A percentile compares a stretch with the other conserved stretches of the same genome.
Evolutionary conservation across 2,797 vertebrate genomes (phyloP).

Genomic region (Hydrolagus colliei): DNA sequence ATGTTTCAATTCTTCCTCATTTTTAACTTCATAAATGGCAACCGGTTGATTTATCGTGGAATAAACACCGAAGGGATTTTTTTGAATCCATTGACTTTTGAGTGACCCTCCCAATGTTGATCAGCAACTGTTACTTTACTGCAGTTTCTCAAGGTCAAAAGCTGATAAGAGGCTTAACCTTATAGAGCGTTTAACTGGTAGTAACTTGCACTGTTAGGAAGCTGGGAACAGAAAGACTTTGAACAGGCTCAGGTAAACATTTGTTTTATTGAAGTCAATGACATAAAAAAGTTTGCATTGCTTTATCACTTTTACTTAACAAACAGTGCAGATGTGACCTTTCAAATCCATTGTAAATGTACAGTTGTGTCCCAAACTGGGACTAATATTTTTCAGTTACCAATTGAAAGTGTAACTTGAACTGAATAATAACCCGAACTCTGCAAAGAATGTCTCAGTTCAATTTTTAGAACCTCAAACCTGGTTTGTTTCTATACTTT

Average conservation of each 20-base stretch:
- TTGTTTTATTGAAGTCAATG: too few species aligned
- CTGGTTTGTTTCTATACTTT: not conserved
- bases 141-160: constrained; percentile 27
- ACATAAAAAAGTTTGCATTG: not conserved
- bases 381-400: not conserved
- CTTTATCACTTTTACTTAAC: constrained; percentile 18
- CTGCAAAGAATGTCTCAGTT: not conserved
- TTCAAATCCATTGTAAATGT: constrained; percentile 2
- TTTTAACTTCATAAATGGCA: constrained; percentile 18
- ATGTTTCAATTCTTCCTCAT: constrained; percentile 16
- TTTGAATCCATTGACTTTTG: constrained; percentile 25
- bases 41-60: constrained; percentile 21
- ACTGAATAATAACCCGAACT: not conserved
- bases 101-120: not conserved
- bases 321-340: not conserved
- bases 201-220: constrained; percentile 16
- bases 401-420: not conserved
- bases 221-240: constrained; percentile 17
- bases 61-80: constrained; percentile 8
- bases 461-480: not conserved
- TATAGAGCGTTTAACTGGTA: constrained; percentile 2
- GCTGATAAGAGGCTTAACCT: constrained; percentile 9
- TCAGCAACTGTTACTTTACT: constrained; percentile 17
- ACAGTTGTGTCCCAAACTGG: not conserved
- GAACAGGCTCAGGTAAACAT: constrained; percentile 15